Base-by-base conservation (phyloP, 2,113 vertebrate genomes). In the Protobothrops mucrosquamatus region DNA sequence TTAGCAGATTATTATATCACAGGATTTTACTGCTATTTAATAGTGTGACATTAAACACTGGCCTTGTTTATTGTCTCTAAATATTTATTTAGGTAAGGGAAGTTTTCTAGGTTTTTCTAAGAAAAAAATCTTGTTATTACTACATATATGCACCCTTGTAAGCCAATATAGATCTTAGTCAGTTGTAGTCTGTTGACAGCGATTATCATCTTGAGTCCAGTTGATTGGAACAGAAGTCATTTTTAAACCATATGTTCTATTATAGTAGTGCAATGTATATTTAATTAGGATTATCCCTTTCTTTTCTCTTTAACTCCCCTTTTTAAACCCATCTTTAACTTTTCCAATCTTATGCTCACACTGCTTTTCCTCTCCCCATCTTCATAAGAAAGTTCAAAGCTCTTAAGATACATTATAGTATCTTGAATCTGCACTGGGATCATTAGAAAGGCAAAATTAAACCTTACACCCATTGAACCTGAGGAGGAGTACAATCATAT, bases 1-100 rank as follows among this genome's bases (percentile, higher is more conserved):
- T 94, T 95, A 95, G 93, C 92, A 93, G 23, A n/a, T 56, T 94
- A 95, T 96, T 95, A 93, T n/a, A 52, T 74, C 94, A 95, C 92
- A 92, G 29, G 51, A 89, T 91, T 94, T 92, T 55, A 88, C 55
- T 74, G 61, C 48, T 52, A 22, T 51, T 74, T 88, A 88, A 2
- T 43, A 89, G 69, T 29, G 94, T 95, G 94, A 24, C 85, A 9
- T 91, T 87, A 87, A 26, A 91, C 29, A n/a, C n/a, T 18, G 46
- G 89, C 90, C 34, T 12, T n/a, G 4, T 4, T 89, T 95, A 15
- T 94, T 1, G 91, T 93, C 34, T 57, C 92, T 93, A 94, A 0
- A 88, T 22, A 48, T 24, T 94, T 5, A 39, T 3, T 59, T 91
- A 56, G 34, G 22, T 56, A 55, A 52, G 18, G 52, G 29, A 39